A percentile compares a stretch with the other conserved stretches of the same genome.
phyloP scores from a whole-genome alignment of 2,797 vertebrate species.

The Buphagus erythrorhynchus region DNA sequence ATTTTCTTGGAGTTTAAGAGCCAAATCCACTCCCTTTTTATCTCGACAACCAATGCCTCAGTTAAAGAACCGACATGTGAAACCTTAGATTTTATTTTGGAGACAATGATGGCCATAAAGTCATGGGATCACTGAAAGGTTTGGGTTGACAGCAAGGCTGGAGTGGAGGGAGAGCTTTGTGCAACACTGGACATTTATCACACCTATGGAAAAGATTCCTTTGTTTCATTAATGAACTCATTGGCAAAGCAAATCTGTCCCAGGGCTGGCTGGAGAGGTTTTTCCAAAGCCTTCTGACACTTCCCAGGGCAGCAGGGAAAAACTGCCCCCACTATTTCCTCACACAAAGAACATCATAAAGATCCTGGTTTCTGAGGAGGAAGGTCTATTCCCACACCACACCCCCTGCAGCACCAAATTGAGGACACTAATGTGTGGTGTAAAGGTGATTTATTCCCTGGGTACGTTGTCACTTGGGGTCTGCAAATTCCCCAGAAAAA shows the following conservation, averaged over 20 bases:
- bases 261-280: background rate
- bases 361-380: background rate
- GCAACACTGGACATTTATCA: background rate
- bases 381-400: background rate
- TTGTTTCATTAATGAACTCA: background rate
- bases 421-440: accelerated
- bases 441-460: background rate
- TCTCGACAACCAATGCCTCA: background rate
- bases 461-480: accelerated
- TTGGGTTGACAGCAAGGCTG: background rate
- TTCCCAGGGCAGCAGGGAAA: background rate
- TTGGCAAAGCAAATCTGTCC: background rate
- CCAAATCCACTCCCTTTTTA: background rate
- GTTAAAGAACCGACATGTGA: background rate
- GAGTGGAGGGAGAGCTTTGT: background rate
- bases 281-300: background rate
- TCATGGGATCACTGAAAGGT: background rate
- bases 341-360: background rate
- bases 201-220: background rate
- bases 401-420: accelerated
- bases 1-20: background rate
- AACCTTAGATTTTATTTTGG: background rate
- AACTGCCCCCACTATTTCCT: background rate
- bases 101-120: background rate
- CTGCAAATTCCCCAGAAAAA: background rate